Base-by-base conservation (phyloP, 2,888 invertebrate species). In the Gymnoscelis rufifasciata region DNA sequence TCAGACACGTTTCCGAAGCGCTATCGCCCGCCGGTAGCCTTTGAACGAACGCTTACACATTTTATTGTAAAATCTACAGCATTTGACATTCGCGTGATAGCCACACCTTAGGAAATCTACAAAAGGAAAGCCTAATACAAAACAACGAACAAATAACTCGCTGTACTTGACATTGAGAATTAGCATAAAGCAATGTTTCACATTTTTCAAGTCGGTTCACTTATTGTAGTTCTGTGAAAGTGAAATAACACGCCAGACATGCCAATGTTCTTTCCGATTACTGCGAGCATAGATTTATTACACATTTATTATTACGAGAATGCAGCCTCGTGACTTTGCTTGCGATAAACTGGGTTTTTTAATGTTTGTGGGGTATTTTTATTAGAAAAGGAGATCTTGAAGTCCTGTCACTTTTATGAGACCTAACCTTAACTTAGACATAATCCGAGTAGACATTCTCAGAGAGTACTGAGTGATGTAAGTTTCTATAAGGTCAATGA, bases 161-260 rank as follows among this genome's bases (percentile, higher is more conserved):
- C 24, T 35, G 13, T 37, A 41, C 24, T 47, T 50, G 58, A 47
- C 51, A 53, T 56, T 54, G 44, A 29, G 38, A 29, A 55, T 56
- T 56, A 47, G 42, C 52, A 58, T 58, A 55, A 45, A 39, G 42
- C 46, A 33, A 28, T 24, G 29, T 12, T 44, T 39, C 26, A 43
- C 40, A n/a, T 38, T 47, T 41, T 35, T 41, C 24, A 12, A 31
- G 4, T 7, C 11, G 26, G 7, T 36, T 35, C 11, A 33, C 15
- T 15, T 33, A 35, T 10, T 10, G 15, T 19, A n/a, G 19, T 10
- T 14, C n/a, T 15, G 14, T 3, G 31, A 14, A 33, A 33, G 15
- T 33, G 31, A 19, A 19, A 19, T 33, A 6, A 31, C n/a, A 14
- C n/a, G 33, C 10, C 3, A 23, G 19, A n/a, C 3, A 10, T 23